phyloP scores from a whole-genome alignment of 2,113 vertebrate genomes.

The Microcebus ravelobensis region DNA sequence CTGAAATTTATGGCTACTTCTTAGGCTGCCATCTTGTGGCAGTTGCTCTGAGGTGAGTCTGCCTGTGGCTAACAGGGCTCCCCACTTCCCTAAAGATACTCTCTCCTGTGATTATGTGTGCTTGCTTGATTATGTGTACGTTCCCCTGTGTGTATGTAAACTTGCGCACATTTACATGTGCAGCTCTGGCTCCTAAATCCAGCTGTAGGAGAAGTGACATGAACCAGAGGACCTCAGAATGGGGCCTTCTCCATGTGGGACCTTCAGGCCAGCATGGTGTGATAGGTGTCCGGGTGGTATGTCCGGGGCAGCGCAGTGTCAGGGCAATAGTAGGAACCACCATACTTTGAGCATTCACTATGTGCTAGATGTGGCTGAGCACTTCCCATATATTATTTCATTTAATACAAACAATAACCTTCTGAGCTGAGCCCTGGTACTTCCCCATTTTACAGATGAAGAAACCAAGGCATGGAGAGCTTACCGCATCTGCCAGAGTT shows the following conservation, averaged over 20 bases:
- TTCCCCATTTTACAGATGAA: background rate
- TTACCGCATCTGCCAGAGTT: background rate
- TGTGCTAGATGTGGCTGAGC: background rate
- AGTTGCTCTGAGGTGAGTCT: conserved; percentile 19
- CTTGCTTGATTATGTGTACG: background rate
- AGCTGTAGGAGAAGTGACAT: background rate
- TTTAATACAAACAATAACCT: background rate
- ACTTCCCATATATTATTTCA: background rate
- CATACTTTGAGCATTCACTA: background rate
- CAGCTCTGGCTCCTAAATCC: background rate
- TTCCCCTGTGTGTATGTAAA: background rate
- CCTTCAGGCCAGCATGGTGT: background rate
- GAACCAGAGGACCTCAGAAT: background rate
- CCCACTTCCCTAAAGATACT: background rate
- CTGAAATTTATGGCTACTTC: background rate
- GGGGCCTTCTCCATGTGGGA: background rate
- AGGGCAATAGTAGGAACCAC: background rate
- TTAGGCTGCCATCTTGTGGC: conserved; percentile 75
- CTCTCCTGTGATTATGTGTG: background rate
- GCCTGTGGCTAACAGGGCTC: background rate
- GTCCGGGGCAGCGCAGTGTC: background rate
- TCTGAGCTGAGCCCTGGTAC: background rate
- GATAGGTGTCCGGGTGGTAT: background rate
- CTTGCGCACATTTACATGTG: background rate
- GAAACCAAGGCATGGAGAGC: background rate